These are phyloP conservation scores for Melitaea athalia DNA, from an alignment of 2,888 invertebrate species.

Conservation along the genomic window DNA sequence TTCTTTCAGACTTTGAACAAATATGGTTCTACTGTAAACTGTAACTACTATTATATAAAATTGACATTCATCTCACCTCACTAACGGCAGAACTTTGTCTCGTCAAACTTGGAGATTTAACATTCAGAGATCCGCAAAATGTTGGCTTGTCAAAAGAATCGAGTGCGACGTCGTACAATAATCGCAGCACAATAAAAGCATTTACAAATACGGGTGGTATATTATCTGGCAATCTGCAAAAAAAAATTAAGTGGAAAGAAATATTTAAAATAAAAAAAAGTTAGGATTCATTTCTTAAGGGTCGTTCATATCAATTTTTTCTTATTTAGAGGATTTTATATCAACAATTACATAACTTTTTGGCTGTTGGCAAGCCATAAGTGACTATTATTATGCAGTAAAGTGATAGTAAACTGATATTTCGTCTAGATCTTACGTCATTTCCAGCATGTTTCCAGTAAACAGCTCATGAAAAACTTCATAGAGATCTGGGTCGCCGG, in stretches of 20 bases:
- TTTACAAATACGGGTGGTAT: constrained; percentile 91
- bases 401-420: no score
- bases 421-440: constrained; percentile 81
- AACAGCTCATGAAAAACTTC: constrained; percentile 88
- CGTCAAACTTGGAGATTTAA: constrained; percentile 84
- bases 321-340: no score
- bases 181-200: constrained; percentile 91
- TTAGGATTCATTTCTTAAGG: no score
- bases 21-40: background rate
- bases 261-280: no score
- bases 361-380: no score
- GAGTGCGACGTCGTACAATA: constrained; percentile 96
- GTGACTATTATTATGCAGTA: no score
- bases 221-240: constrained; percentile 84
- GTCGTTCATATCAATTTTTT: no score
- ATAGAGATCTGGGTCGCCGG: constrained; percentile 69
- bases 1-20: no score
- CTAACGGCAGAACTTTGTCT: constrained; percentile 83
- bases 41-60: background rate
- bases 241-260: no score
- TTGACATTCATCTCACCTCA: constrained; percentile 71
- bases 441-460: constrained; percentile 88
- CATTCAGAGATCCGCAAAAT: constrained; percentile 85
- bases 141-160: constrained; percentile 97
- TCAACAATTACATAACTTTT: no score